Conservation (phyloP, 2,113 vertebrate genomes). For the Ophiodon elongatus region DNA sequence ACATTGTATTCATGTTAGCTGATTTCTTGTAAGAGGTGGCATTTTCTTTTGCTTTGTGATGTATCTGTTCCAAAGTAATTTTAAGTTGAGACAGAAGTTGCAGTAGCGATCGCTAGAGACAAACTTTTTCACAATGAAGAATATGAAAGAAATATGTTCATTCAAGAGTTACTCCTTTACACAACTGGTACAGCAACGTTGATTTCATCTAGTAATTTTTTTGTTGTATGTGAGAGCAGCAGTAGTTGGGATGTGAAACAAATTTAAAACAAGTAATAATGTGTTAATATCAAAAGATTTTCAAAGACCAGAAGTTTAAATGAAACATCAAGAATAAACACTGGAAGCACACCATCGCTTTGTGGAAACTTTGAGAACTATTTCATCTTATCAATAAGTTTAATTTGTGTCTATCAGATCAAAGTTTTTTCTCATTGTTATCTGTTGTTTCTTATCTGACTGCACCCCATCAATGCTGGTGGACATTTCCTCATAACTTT, state of each 20-base stretch:
- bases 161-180: background rate
- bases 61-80: background rate
- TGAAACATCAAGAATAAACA: background rate
- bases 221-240: too few relatives aligned
- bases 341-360: background rate
- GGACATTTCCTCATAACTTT: conserved; percentile 18
- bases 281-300: background rate
- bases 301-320: background rate
- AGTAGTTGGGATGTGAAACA: too few relatives aligned
- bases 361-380: conserved; percentile 13
- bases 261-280: too few relatives aligned
- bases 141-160: background rate
- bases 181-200: too few relatives aligned
- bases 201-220: too few relatives aligned
- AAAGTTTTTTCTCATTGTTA: conserved; percentile 1
- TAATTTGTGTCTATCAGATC: conserved; percentile 7
- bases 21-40: background rate
- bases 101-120: too few relatives aligned
- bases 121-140: too few relatives aligned
- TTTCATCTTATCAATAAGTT: conserved; percentile 26
- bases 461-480: background rate
- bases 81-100: background rate
- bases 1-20: too few relatives aligned
- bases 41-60: conserved; percentile 4
- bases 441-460: conserved; percentile 21